Conservation (phyloP, 23 tunicate genomes). For the Pegea sp. region DNA sequence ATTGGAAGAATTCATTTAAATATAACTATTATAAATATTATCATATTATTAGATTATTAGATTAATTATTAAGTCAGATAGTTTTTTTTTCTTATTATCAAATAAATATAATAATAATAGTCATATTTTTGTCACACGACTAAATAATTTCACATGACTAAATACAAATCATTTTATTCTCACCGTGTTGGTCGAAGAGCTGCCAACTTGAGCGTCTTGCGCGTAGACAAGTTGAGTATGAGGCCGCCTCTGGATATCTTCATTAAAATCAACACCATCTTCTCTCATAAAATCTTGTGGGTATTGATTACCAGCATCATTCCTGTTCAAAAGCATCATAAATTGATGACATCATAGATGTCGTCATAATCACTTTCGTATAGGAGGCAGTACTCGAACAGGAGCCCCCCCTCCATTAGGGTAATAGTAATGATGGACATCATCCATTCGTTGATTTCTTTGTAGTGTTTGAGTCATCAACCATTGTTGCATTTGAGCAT, state of each 20-base stretch:
- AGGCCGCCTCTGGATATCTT: neutral
- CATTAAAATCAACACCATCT: neutral
- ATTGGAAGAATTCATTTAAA: too few relatives aligned
- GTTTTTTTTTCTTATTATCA: too few relatives aligned
- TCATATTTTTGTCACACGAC: too few relatives aligned
- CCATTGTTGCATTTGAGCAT: conserved; percentile 96
- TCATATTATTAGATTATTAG: too few relatives aligned
- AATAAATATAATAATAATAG: too few relatives aligned
- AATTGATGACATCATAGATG: neutral
- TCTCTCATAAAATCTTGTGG: conserved; percentile 72
- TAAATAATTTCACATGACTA: too few relatives aligned
- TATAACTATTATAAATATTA: too few relatives aligned
- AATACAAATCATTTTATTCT: too few relatives aligned
- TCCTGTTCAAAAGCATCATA: conserved; percentile 7
- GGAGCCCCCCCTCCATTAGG: conserved; percentile 19
- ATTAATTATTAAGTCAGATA: too few relatives aligned
- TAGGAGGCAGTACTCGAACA: conserved; percentile 36
- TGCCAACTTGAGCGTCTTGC: conserved; percentile 1
- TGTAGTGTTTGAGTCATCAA: conserved; percentile 80
- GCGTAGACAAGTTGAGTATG: neutral
- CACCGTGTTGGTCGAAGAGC: too few relatives aligned
- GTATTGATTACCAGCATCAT: conserved; percentile 80
- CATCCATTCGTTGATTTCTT: conserved; percentile 22
- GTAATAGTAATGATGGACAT: conserved; percentile 45
- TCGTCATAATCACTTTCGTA: conserved; percentile 10